A percentile compares a stretch with the other conserved stretches of the same genome.
Evolutionary conservation across 2,113 vertebrate species (phyloP).

Genomic region (Tiliqua scincoides): DNA sequence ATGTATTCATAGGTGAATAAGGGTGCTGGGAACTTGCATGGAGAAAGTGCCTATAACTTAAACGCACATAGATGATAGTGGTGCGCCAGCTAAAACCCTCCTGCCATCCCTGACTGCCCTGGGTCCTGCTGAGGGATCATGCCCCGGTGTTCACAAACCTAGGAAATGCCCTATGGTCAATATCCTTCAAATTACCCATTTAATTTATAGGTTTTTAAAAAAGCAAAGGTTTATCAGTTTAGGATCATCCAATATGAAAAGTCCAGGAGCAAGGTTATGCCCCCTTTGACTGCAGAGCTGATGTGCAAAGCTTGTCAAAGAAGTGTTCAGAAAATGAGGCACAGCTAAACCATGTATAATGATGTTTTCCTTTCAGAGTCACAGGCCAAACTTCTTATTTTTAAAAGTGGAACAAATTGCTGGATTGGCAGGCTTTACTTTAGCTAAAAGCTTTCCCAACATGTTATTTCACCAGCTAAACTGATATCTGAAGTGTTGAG

Average conservation of each 20-base stretch:
- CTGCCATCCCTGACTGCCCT: not conserved
- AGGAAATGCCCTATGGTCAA: not conserved
- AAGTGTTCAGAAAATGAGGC: conserved; percentile 4
- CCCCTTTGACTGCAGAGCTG: not conserved
- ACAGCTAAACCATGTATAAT: not conserved
- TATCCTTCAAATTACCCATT: not conserved
- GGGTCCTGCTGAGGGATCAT: not conserved
- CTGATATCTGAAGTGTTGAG: not conserved
- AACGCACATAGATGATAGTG: not conserved
- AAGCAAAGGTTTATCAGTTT: not conserved
- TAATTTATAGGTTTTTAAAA: not conserved
- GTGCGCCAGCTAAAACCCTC: not conserved
- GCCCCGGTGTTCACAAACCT: not conserved
- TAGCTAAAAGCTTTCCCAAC: conserved; percentile 29
- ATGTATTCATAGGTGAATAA: not conserved
- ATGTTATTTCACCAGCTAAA: conserved; percentile 9
- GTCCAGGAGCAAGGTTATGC: conserved; percentile 25
- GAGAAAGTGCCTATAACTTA: not conserved
- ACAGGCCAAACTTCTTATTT: conserved; percentile 9
- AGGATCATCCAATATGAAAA: conserved; percentile 22
- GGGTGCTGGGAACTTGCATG: not conserved
- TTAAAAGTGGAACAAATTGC: conserved; percentile 20
- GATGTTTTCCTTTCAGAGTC: conserved; percentile 37
- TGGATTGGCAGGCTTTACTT: conserved; percentile 12
- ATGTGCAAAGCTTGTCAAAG: conserved; percentile 7